Evolutionary conservation across 2,113 vertebrate genomes (phyloP), one percentile per base, ranked within the genome.

Genomic region (Alethe castanea): DNA sequence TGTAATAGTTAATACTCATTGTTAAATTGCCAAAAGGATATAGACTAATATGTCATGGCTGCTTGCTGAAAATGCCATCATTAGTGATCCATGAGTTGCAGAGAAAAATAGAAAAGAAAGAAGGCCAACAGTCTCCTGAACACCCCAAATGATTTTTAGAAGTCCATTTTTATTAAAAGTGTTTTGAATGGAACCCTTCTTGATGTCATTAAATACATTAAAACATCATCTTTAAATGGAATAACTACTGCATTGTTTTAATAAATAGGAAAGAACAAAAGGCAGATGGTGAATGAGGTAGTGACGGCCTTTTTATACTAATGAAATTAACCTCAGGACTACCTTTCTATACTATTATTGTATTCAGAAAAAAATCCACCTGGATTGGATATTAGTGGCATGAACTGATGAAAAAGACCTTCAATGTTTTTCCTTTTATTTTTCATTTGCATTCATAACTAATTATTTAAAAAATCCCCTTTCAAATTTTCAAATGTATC

Each of bases 51-150:
- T 96, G 95, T 97, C 83, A 85, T 53, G 82, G 95, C 74, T 96
- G 89, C 96, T 97, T 97, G 97, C 88, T 84, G 96, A 88, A 98
- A 98, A 98, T 98, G 97, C 97, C 98, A 98, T 98, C 96, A 97
- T 98, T 97, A 98, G 94, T 97, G 97, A 97, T 95, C 97, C 86
- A 62, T 96, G 94, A 97, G 86, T 91, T 86, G 69, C n/a, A 92
- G 45, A 90, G 67, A 45, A 70, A 86, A 69, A 76, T 22, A 59
- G 66, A 67, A 89, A 82, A 90, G 66, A 73, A 86, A 88, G 48
- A 61, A 85, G 50, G 33, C 50, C 5, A 81, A 64, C 61, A 77
- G 48, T 42, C 35, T 94, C 81, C 71, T 64, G 81, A 87, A 61
- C 18, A 84, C 25, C 25, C 54, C 29, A 44, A 56, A 91, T 40